Evolutionary conservation across 2,888 invertebrate species (phyloP).

Genomic region (Leptinotarsa tumamoca): DNA sequence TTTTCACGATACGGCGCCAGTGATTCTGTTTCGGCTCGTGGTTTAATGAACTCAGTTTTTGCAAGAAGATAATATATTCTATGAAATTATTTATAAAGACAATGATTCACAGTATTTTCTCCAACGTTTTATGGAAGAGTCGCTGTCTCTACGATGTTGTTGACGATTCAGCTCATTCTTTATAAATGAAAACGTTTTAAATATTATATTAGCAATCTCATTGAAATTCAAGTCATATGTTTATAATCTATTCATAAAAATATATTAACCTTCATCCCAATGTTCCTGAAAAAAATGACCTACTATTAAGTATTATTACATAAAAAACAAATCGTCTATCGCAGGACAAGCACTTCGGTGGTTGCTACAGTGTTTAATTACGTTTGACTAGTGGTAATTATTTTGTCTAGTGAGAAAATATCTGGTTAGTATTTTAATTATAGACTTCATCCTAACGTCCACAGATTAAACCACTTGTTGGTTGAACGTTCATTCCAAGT

Average conservation of each 20-base stretch:
- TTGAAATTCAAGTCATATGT: neutral
- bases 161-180: too few relatives aligned
- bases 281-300: conserved; percentile 35
- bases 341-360: conserved; percentile 31
- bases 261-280: conserved; percentile 34
- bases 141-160: too few relatives aligned
- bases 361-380: conserved; percentile 47
- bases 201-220: too few relatives aligned
- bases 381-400: conserved; percentile 48
- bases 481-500: neutral
- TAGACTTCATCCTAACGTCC: neutral
- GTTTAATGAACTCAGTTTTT: neutral
- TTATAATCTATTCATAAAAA: neutral
- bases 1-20: conserved; percentile 34
- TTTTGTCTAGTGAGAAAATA: conserved; percentile 46
- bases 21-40: neutral
- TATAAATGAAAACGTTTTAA: too few relatives aligned
- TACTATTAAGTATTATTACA: conserved; percentile 39
- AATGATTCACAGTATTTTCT: too few relatives aligned
- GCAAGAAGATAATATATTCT: too few relatives aligned
- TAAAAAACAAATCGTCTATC: conserved; percentile 42
- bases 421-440: conserved; percentile 46
- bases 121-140: too few relatives aligned
- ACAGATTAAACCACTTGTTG: too few relatives aligned
- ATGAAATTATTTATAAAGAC: too few relatives aligned